Conservation (phyloP, 2,113 vertebrate genomes). For the Takifugu bimaculatus region DNA sequence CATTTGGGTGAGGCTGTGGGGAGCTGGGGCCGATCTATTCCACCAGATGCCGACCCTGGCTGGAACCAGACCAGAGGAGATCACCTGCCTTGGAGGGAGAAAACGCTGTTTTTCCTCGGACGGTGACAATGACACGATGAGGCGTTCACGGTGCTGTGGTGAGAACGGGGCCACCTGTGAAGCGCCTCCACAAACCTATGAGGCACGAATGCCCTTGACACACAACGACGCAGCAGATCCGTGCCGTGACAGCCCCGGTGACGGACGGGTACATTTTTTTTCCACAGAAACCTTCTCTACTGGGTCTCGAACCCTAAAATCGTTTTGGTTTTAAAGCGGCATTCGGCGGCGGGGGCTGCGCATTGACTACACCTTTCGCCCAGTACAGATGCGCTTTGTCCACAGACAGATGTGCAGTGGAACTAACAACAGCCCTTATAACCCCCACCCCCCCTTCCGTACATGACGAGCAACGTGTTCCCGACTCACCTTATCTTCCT, state of each 20-base stretch:
- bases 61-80: constrained; percentile 6
- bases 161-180: constrained; percentile 56
- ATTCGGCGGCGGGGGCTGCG: constrained; percentile 27
- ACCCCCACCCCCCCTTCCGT: background rate
- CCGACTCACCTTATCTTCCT: constrained; percentile 62
- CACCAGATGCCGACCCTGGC: constrained; percentile 3
- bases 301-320: constrained; percentile 1
- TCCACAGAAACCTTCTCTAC: background rate
- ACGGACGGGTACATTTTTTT: background rate
- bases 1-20: background rate
- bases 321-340: background rate
- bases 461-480: constrained; percentile 22
- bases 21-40: background rate
- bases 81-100: constrained; percentile 12
- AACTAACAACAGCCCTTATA: too few relatives aligned
- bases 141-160: background rate
- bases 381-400: constrained; percentile 37
- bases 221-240: constrained; percentile 11
- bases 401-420: background rate
- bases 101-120: background rate
- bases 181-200: background rate
- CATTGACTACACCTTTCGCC: constrained; percentile 30
- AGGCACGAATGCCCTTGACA: constrained; percentile 48
- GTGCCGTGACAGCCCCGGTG: constrained; percentile 15
- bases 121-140: constrained; percentile 2